Evolutionary conservation across 2,113 vertebrate species (phyloP).

Genomic region (Prietella phreatophila): DNA sequence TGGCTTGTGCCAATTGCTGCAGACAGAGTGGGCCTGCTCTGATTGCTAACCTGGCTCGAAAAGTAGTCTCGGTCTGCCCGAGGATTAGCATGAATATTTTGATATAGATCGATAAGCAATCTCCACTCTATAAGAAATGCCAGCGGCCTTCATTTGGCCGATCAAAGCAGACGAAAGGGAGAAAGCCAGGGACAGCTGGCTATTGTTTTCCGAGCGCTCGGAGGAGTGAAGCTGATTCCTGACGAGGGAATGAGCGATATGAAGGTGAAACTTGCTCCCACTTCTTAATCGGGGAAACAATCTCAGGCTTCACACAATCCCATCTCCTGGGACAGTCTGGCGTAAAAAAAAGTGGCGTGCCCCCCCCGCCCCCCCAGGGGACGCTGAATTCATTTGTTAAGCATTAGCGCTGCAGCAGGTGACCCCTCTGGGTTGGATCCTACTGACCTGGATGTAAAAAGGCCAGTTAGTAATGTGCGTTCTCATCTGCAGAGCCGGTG

Average conservation of each 20-base stretch:
- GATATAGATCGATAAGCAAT: slow-evolving; percentile 99
- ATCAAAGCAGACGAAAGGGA: slow-evolving; percentile 82
- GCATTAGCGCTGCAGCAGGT: slow-evolving; percentile 61
- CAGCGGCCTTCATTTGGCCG: slow-evolving; percentile 99
- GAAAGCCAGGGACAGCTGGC: slow-evolving; percentile 82
- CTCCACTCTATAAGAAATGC: slow-evolving; percentile 99
- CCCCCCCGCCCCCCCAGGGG: slow-evolving; percentile 62
- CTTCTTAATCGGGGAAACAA: slow-evolving; percentile 90
- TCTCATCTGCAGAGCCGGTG: slow-evolving; percentile 56
- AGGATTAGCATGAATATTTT: slow-evolving; percentile 99
- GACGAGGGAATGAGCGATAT: slow-evolving; percentile 72
- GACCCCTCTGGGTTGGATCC: slow-evolving; percentile 50
- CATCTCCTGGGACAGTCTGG: slow-evolving; percentile 80
- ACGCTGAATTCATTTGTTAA: slow-evolving; percentile 75
- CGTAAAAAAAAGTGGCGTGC: slow-evolving; percentile 80
- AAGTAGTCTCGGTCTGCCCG: slow-evolving; percentile 86
- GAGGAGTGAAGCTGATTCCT: slow-evolving; percentile 81
- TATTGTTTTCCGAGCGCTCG: slow-evolving; percentile 89
- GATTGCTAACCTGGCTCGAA: slow-evolving; percentile 99
- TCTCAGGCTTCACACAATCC: slow-evolving; percentile 86
- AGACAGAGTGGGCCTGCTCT: slow-evolving; percentile 96
- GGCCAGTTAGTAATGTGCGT: slow-evolving; percentile 67
- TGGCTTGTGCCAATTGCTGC: slow-evolving; percentile 95
- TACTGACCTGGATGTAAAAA: slow-evolving; percentile 72
- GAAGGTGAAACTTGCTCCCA: slow-evolving; percentile 59